phyloP scores from a whole-genome alignment of 2,888 invertebrate species.

The Azorinus chamasolen region DNA sequence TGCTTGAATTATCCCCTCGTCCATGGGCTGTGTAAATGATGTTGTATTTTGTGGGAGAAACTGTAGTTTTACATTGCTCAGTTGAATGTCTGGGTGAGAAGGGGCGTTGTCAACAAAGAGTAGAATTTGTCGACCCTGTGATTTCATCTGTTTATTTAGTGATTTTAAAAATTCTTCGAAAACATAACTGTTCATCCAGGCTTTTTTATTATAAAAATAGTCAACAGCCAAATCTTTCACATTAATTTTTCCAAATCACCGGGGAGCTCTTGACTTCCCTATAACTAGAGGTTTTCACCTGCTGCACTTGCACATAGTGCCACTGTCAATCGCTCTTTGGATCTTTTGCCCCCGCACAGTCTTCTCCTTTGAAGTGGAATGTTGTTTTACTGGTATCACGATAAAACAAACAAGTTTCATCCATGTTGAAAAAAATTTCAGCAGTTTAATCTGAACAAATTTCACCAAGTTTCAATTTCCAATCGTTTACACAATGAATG shows the following conservation, averaged over 20 bases:
- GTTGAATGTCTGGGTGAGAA: slow-evolving; percentile 6
- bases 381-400: slow-evolving; percentile 30
- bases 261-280: slow-evolving; percentile 43
- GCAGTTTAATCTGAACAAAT: slow-evolving; percentile 24
- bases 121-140: slow-evolving; percentile 15
- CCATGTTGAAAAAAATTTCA: slow-evolving; percentile 56
- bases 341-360: slow-evolving; percentile 56
- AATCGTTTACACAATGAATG: slow-evolving; percentile 7
- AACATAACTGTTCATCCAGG: slow-evolving; percentile 43
- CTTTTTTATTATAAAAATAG: slow-evolving; percentile 38
- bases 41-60: slow-evolving; percentile 29
- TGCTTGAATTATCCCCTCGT: slow-evolving; percentile 33
- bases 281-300: slow-evolving; percentile 55
- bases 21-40: slow-evolving; percentile 21
- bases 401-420: slow-evolving; percentile 62
- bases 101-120: slow-evolving; percentile 26
- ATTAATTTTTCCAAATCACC: slow-evolving; percentile 39
- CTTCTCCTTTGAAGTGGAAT: slow-evolving; percentile 38
- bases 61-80: slow-evolving; percentile 15
- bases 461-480: slow-evolving; percentile 28
- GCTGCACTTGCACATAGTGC: slow-evolving; percentile 43
- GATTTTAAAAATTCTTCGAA: slow-evolving; percentile 27
- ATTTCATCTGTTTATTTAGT: slow-evolving; percentile 18
- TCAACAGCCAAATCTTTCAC: slow-evolving; percentile 12
- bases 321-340: slow-evolving; percentile 50